Percentiles rank a stretch among this genome's conserved stretches.
These are phyloP conservation scores for Corythornis madagascariensis DNA, from an alignment of 2,113 vertebrate species.

Conservation along the genomic window DNA sequence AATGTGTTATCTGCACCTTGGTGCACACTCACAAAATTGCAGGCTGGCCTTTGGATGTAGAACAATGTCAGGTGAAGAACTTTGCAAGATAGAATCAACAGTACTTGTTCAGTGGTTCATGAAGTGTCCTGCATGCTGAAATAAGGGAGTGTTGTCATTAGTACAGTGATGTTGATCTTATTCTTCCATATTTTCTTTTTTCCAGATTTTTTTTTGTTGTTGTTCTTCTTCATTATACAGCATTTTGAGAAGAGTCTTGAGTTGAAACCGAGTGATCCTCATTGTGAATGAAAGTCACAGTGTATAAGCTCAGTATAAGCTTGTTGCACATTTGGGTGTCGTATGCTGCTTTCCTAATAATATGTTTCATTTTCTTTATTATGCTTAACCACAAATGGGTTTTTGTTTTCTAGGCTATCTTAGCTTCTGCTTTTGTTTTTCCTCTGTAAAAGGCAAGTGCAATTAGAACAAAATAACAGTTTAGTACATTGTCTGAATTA, in stretches of 20 bases:
- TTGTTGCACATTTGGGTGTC: not conserved
- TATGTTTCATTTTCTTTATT: not conserved
- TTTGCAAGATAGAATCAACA: not conserved
- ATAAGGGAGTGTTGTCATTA: not conserved
- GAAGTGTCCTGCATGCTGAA: not conserved
- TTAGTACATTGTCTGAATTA: not conserved
- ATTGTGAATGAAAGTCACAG: not conserved
- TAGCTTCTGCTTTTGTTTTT: not conserved
- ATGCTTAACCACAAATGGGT: not conserved
- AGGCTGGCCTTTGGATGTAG: not conserved
- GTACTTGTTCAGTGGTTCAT: not conserved
- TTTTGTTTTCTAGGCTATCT: not conserved
- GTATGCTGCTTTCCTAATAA: not conserved
- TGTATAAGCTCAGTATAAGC: not conserved
- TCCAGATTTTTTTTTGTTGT: not conserved
- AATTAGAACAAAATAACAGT: not conserved
- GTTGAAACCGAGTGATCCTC: not conserved
- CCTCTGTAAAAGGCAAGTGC: not conserved
- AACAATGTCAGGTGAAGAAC: not conserved
- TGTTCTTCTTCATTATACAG: not conserved
- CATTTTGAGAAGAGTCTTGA: not conserved
- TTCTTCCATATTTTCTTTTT: not conserved
- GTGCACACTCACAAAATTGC: not conserved
- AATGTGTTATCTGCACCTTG: not conserved
- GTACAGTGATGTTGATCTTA: not conserved